Evolutionary conservation across 1,140 invertebrate species (phyloP).

Genomic region (Philotrypesis tridentata): DNA sequence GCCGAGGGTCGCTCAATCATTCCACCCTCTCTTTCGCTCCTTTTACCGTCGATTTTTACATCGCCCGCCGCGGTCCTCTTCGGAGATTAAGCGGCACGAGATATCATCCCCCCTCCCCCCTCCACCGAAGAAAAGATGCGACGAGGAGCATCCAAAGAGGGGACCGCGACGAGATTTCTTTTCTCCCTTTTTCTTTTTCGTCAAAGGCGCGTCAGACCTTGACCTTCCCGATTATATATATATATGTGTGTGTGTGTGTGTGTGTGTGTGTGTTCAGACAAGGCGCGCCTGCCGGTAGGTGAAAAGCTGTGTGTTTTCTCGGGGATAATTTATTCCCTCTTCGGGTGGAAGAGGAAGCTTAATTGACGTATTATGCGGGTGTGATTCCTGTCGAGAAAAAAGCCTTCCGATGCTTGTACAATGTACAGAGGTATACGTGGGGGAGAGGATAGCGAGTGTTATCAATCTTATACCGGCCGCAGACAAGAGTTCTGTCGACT

Average conservation of each 20-base stretch:
- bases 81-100: not conserved
- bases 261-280: too few species aligned
- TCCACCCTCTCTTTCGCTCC: not conserved
- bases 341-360: too few species aligned
- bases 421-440: too few species aligned
- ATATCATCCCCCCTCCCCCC: not conserved
- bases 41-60: not conserved
- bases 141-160: not conserved
- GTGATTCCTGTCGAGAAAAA: not conserved
- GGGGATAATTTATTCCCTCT: too few species aligned
- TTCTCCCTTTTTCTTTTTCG: not conserved
- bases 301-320: too few species aligned
- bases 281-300: too few species aligned
- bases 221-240: too few species aligned
- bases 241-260: too few species aligned
- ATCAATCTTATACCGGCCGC: constrained; percentile 5
- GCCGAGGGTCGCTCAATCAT: constrained; percentile 27
- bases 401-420: not conserved
- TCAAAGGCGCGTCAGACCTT: not conserved
- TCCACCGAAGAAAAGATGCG: not conserved
- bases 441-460: not conserved
- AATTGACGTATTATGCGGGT: too few species aligned
- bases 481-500: not conserved
- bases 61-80: not conserved
- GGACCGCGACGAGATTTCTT: too few species aligned